These are phyloP conservation scores for Struthio camelus DNA, from an alignment of 2,113 vertebrate genomes.

Conservation along the genomic window DNA sequence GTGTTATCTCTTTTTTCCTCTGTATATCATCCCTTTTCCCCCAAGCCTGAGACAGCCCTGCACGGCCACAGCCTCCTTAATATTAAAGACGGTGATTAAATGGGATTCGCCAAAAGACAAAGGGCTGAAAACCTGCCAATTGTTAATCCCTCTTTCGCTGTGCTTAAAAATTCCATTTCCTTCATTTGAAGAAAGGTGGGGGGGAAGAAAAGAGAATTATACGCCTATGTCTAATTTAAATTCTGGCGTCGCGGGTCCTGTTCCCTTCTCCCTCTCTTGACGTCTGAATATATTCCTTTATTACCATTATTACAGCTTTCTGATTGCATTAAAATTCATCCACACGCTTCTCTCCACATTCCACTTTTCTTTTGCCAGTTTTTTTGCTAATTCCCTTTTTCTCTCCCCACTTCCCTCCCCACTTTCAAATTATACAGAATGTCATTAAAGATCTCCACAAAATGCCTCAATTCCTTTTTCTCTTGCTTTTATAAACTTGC, in stretches of 20 bases:
- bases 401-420: slow-evolving; percentile 40
- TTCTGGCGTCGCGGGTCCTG: slow-evolving; percentile 65
- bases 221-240: slow-evolving; percentile 73
- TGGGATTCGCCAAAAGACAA: slow-evolving; percentile 76
- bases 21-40: slow-evolving; percentile 62
- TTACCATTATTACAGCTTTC: slow-evolving; percentile 80
- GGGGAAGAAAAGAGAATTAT: slow-evolving; percentile 50
- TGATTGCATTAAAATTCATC: slow-evolving; percentile 86
- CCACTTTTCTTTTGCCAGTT: slow-evolving; percentile 68
- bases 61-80: slow-evolving; percentile 65
- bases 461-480: slow-evolving; percentile 34
- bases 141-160: slow-evolving; percentile 72
- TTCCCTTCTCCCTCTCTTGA: slow-evolving; percentile 75
- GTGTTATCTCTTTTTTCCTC: slow-evolving; percentile 64
- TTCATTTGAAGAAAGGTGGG: slow-evolving; percentile 63
- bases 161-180: slow-evolving; percentile 79
- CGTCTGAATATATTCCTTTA: slow-evolving; percentile 80
- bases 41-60: slow-evolving; percentile 19
- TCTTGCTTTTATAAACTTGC: slow-evolving; percentile 53
- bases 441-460: slow-evolving; percentile 62
- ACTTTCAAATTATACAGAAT: slow-evolving; percentile 68
- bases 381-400: slow-evolving; percentile 70
- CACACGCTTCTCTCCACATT: slow-evolving; percentile 68
- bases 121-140: slow-evolving; percentile 68
- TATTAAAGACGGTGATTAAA: slow-evolving; percentile 76